Evolutionary conservation across 2,113 vertebrate genomes (phyloP).

Genomic region (Typhlomys cinereus): DNA sequence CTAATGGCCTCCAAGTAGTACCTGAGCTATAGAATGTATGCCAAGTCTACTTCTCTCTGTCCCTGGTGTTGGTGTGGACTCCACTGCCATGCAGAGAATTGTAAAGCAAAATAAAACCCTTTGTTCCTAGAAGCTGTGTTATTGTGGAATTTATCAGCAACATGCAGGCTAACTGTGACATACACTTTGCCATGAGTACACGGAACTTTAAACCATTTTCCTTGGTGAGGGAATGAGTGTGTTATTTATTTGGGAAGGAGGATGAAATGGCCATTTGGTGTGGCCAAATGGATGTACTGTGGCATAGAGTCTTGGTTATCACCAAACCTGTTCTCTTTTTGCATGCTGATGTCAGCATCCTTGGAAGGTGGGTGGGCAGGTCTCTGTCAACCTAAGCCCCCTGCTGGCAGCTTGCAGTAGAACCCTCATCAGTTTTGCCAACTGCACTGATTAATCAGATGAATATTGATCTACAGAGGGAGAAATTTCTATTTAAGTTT

Average conservation of each 20-base stretch:
- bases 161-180: no score
- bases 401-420: not conserved
- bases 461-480: not conserved
- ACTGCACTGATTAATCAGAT: not conserved
- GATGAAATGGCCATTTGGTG: not conserved
- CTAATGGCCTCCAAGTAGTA: not conserved
- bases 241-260: slow-evolving; percentile 13
- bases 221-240: not conserved
- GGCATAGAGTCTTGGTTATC: not conserved
- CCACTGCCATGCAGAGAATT: no score
- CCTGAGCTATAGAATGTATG: no score
- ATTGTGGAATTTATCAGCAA: no score
- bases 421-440: not conserved
- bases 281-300: not conserved
- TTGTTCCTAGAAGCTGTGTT: no score
- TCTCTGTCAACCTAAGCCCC: not conserved
- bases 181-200: not conserved
- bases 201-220: not conserved
- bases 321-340: not conserved
- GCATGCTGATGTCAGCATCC: not conserved
- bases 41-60: not conserved
- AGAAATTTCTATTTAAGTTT: slow-evolving; percentile 10
- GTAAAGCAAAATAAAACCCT: no score
- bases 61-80: no score
- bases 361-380: not conserved